Evolutionary conservation across 2,888 invertebrate genomes (phyloP), one percentile per base, ranked within the genome.

Genomic region (Periphyllus acericola): DNA sequence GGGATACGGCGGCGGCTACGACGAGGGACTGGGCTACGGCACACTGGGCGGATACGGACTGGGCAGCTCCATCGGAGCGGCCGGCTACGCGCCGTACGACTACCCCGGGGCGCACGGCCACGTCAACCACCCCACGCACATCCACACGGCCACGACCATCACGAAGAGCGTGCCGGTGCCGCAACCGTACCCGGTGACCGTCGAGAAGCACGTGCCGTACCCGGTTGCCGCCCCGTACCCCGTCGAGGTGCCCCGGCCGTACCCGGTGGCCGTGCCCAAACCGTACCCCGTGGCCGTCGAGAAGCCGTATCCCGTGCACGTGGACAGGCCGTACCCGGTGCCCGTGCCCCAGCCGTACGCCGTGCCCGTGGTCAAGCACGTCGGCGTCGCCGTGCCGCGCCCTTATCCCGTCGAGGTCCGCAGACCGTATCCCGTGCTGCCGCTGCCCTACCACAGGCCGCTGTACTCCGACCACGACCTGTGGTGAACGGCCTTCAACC

Each of bases 131-230:
- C 81, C 90, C 90, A 78, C 90, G 86, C 89, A 90, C 90, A 88
- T 90, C 80, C 91, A 92, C 78, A 91, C 93, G 89, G 92, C 92
- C 72, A 92, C 92, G 0, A 92, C 92, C 40, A 92, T 92, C 87
- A 92, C 92, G 89, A 91, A 93, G 75, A 91, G 92, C 80, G 92
- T 93, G 2, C 93, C 93, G 14, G 92, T 93, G n/a, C 92, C 93
- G 2, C 92, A 93, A 89, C 93, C 93, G 36, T 93, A 93, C 75
- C 92, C 93, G 32, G 92, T 93, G 17, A 91, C 92, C 29, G 93
- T 93, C 68, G 93, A 93, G 90, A 92, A 93, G 89, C 92, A 92
- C 87, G 91, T 93, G n/a, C 92, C 92, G 19, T 92, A 92, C 89
- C 91, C 92, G 46, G 90, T 90, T 36, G 92, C 92, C 55, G 91